phyloP scores from a whole-genome alignment of 1,140 invertebrate species.

The Anastrepha obliqua region DNA sequence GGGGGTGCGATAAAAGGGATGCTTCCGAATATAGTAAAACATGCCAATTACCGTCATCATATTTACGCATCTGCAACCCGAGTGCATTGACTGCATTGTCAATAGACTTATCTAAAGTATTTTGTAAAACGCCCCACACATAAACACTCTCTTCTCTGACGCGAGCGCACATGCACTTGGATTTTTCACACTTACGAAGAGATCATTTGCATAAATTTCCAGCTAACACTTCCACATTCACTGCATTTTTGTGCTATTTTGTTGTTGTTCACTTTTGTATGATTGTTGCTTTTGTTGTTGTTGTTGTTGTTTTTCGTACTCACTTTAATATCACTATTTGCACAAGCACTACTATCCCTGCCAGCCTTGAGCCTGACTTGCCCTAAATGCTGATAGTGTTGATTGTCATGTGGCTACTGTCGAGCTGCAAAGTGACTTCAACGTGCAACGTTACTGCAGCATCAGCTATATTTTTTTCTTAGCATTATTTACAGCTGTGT shows the following conservation, averaged over 20 bases:
- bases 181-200: not conserved
- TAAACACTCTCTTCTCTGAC: not conserved
- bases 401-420: constrained; percentile 31
- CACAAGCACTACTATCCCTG: not conserved
- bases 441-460: constrained; percentile 18
- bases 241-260: not conserved
- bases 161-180: not conserved
- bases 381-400: constrained; percentile 30
- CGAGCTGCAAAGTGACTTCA: constrained; percentile 51
- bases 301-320: constrained; percentile 32
- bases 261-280: not conserved
- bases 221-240: not conserved
- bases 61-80: not conserved
- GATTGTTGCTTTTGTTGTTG: not conserved
- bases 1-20: too few relatives aligned
- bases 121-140: not conserved
- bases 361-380: constrained; percentile 14
- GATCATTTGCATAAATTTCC: not conserved
- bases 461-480: not conserved
- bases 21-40: too few relatives aligned
- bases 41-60: too few relatives aligned
- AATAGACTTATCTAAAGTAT: not conserved
- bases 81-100: constrained; percentile 23
- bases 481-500: constrained; percentile 20
- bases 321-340: constrained; percentile 51